These are phyloP conservation scores for Platycheirus albimanus DNA, from an alignment of 2,888 invertebrate genomes.

Conservation along the genomic window DNA sequence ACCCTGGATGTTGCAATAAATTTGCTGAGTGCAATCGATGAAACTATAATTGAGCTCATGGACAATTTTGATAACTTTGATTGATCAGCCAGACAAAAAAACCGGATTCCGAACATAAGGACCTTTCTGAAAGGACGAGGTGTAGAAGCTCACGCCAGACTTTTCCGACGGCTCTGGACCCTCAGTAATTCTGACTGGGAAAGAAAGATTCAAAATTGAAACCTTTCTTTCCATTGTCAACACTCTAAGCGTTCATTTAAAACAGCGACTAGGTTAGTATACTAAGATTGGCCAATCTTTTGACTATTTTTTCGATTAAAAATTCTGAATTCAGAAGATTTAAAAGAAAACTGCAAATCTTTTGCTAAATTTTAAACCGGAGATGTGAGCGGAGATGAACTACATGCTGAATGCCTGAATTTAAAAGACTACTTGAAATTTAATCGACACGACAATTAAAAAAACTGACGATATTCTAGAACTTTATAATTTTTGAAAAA, in stretches of 20 bases:
- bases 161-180: background rate
- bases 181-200: conserved; percentile 1
- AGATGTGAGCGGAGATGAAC: too few relatives aligned
- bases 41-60: too few relatives aligned
- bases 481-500: too few relatives aligned
- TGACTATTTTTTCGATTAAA: background rate
- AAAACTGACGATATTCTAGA: too few relatives aligned
- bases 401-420: too few relatives aligned
- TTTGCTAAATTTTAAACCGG: too few relatives aligned
- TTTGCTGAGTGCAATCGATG: conserved; percentile 34
- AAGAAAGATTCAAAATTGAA: conserved; percentile 3
- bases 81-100: too few relatives aligned
- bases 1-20: background rate
- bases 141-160: conserved; percentile 2
- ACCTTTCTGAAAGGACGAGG: conserved; percentile 3
- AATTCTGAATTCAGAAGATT: background rate
- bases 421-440: too few relatives aligned
- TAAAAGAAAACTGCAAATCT: too few relatives aligned
- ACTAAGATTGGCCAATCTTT: background rate
- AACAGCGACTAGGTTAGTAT: conserved; percentile 2
- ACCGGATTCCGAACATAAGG: background rate
- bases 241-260: background rate
- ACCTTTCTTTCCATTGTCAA: background rate
- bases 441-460: too few relatives aligned
- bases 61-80: too few relatives aligned